Evolutionary conservation across 2,797 vertebrate species (phyloP).

Genomic region (Takifugu rubripes): DNA sequence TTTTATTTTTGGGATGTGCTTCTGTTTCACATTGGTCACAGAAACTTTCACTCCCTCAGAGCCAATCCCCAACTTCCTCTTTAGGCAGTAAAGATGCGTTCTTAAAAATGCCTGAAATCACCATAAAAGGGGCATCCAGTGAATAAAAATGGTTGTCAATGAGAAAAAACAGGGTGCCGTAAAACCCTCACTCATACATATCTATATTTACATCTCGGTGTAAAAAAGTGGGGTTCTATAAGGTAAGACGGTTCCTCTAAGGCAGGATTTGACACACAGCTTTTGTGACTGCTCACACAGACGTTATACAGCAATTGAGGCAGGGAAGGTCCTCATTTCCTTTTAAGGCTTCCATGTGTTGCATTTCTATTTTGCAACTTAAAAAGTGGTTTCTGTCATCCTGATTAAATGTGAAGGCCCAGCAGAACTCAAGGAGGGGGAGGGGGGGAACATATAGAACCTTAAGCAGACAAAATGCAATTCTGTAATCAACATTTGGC

Average conservation of each 20-base stretch:
- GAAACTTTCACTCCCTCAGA: slow-evolving; percentile 47
- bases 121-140: slow-evolving; percentile 38
- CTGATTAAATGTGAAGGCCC: background rate
- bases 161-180: background rate
- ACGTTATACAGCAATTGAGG: slow-evolving; percentile 20
- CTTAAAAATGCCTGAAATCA: slow-evolving; percentile 64
- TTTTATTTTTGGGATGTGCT: slow-evolving; percentile 6
- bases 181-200: background rate
- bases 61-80: slow-evolving; percentile 64
- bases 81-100: slow-evolving; percentile 56
- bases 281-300: slow-evolving; percentile 31
- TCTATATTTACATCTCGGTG: too few relatives aligned
- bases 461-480: too few relatives aligned
- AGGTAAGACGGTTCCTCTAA: slow-evolving; percentile 23
- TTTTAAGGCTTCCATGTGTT: slow-evolving; percentile 18
- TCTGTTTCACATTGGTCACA: slow-evolving; percentile 79
- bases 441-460: too few relatives aligned
- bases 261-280: slow-evolving; percentile 37
- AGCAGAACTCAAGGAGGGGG: too few relatives aligned
- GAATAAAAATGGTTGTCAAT: slow-evolving; percentile 2
- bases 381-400: slow-evolving; percentile 1
- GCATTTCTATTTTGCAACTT: background rate
- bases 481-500: too few relatives aligned
- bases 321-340: slow-evolving; percentile 16
- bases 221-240: slow-evolving; percentile 3